Evolutionary conservation across 2,797 vertebrate genomes (phyloP), one percentile per base, ranked within the genome.

Genomic region (Tiaroga cobitis): DNA sequence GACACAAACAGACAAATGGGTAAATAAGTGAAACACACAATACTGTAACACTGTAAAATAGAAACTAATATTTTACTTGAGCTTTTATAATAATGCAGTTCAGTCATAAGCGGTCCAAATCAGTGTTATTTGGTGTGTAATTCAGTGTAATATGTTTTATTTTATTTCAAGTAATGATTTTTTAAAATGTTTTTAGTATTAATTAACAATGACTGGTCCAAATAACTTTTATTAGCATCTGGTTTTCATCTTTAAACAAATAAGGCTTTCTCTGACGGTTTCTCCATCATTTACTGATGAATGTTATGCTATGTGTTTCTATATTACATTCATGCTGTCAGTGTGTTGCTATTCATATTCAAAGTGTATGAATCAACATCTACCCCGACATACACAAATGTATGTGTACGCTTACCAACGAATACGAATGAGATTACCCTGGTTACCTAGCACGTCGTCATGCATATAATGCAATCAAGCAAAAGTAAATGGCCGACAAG

Each of bases 381-480:
- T 16, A 24, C 49, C 49, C 18, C 49, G 15, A 37, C 29, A 16
- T 24, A 21, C 32, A n/a, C 32, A 76, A 9, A 37, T n/a, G 2
- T 8, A 39, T 39, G 13, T n/a, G 51, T 26, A 16, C 15, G 21
- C 8, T 76, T 59, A 26, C 3, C 34, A n/a, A 26, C 0, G 13
- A 67, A 34, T 46, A 41, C 1, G 1, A 18, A 18, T 32, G 41
- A 16, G 29, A 9, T 68, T 8, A 51, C 21, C 15, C 29, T 8
- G 11, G 49, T 81, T 19, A 19, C 56, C 8, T n/a, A 69, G 41
- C 24, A 54, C 3, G 0, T 15, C 59, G 46, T 49, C 46, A 34
- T 49, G 81, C 70, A 65, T 83, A 63, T 51, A 37, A 67, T 59
- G 8, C 54, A 79, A 84, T 61, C 54, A 63, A 61, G n/a, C 83